Conservation (phyloP, 2,888 invertebrate species). For the Notodromas monacha region DNA sequence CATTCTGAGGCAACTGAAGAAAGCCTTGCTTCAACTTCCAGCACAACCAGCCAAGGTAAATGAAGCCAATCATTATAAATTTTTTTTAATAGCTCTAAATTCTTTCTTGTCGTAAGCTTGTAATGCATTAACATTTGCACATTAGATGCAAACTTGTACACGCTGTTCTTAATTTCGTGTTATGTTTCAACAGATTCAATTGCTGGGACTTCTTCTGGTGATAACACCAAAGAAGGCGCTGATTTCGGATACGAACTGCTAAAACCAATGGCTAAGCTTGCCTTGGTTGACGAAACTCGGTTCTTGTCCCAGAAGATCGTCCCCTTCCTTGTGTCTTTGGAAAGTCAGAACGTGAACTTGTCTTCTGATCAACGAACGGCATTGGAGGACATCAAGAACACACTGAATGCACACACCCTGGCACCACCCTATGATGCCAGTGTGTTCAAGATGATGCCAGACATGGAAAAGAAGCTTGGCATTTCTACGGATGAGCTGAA, state of each 20-base stretch:
- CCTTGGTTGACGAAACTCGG: conserved; percentile 4
- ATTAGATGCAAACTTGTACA: conserved; percentile 4
- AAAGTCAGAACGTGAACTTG: conserved; percentile 4
- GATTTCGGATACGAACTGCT: conserved; percentile 4
- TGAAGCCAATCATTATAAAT: conserved; percentile 4
- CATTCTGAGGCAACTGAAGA: conserved; percentile 4
- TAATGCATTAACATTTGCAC: conserved; percentile 4
- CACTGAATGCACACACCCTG: conserved; percentile 4
- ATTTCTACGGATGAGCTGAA: conserved; percentile 4
- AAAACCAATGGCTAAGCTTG: conserved; percentile 4
- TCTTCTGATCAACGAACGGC: conserved; percentile 4
- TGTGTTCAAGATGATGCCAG: conserved; percentile 4
- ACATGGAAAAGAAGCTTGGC: conserved; percentile 4
- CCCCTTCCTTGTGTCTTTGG: conserved; percentile 4
- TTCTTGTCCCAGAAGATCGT: conserved; percentile 4
- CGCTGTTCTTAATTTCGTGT: conserved; percentile 4
- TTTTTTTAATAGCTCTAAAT: conserved; percentile 4
- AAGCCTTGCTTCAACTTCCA: conserved; percentile 4
- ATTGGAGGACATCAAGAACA: conserved; percentile 4
- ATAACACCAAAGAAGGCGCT: conserved; percentile 4
- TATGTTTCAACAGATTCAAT: conserved; percentile 4
- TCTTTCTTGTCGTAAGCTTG: conserved; percentile 4
- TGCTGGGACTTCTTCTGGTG: conserved; percentile 4
- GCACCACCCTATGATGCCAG: conserved; percentile 4
- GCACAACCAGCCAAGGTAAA: conserved; percentile 4